Conservation (phyloP, 2,888 invertebrate species). For the Meandrusa payeni region DNA sequence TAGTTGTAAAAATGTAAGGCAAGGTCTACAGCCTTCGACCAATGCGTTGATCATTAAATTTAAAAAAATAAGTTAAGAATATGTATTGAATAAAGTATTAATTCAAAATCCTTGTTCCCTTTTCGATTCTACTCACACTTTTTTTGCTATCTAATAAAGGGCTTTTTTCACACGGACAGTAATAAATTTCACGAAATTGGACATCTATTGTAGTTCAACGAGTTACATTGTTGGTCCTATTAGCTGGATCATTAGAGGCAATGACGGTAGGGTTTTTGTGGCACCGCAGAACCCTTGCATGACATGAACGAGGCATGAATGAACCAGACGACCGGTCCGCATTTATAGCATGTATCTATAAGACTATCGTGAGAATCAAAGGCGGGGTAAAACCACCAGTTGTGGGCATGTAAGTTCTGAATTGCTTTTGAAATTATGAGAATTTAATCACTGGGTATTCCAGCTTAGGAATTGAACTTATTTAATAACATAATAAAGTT, state of each 20-base stretch:
- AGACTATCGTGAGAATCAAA: slow-evolving; percentile 1
- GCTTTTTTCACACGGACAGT: neutral
- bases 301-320: slow-evolving; percentile 16
- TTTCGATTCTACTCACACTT: too few relatives aligned
- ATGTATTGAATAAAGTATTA: too few relatives aligned
- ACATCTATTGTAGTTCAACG: slow-evolving; percentile 2
- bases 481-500: too few relatives aligned
- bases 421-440: too few relatives aligned
- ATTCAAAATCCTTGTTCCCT: too few relatives aligned
- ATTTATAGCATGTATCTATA: slow-evolving; percentile 27
- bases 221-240: slow-evolving; percentile 3
- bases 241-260: slow-evolving; percentile 9
- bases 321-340: slow-evolving; percentile 12
- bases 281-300: neutral
- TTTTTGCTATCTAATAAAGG: neutral
- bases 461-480: too few relatives aligned
- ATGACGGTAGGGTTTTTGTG: slow-evolving; percentile 13
- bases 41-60: too few relatives aligned
- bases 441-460: too few relatives aligned
- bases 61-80: too few relatives aligned
- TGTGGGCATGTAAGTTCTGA: too few relatives aligned
- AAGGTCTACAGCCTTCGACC: too few relatives aligned
- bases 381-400: slow-evolving; percentile 4
- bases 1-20: too few relatives aligned
- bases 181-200: slow-evolving; percentile 2